Conservation (phyloP, 2,888 invertebrate genomes). For the Troides helena region DNA sequence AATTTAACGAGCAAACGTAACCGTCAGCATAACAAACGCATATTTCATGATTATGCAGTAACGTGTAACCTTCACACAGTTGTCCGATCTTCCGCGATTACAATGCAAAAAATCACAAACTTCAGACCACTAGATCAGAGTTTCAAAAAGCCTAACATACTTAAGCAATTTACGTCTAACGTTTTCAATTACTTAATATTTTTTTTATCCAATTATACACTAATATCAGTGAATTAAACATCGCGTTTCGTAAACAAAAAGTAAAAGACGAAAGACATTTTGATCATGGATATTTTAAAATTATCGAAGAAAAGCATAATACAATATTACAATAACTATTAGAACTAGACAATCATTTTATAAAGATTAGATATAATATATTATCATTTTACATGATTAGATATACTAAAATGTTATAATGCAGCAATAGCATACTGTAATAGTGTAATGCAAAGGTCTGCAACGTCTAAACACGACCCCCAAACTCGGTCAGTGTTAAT, state of each 20-base stretch:
- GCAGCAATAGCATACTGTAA: background rate
- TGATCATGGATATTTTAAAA: too few species aligned
- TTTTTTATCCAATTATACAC: too few species aligned
- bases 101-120: slow-evolving; percentile 29
- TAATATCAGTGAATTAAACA: too few species aligned
- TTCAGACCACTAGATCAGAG: slow-evolving; percentile 1
- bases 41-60: slow-evolving; percentile 33
- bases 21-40: slow-evolving; percentile 34
- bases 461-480: slow-evolving; percentile 6
- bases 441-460: background rate
- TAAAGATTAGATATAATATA: too few species aligned
- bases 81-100: slow-evolving; percentile 41
- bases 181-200: background rate
- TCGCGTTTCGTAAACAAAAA: too few species aligned
- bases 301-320: too few species aligned
- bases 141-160: slow-evolving; percentile 17
- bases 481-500: slow-evolving; percentile 57
- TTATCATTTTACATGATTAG: background rate
- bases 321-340: too few species aligned
- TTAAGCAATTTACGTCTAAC: background rate
- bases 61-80: slow-evolving; percentile 40
- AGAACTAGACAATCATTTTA: too few species aligned
- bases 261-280: too few species aligned
- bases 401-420: background rate
- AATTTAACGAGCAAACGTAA: slow-evolving; percentile 21